These are phyloP conservation scores for Amphiprion percula DNA, from an alignment of 2,113 vertebrate species.

Conservation along the genomic window DNA sequence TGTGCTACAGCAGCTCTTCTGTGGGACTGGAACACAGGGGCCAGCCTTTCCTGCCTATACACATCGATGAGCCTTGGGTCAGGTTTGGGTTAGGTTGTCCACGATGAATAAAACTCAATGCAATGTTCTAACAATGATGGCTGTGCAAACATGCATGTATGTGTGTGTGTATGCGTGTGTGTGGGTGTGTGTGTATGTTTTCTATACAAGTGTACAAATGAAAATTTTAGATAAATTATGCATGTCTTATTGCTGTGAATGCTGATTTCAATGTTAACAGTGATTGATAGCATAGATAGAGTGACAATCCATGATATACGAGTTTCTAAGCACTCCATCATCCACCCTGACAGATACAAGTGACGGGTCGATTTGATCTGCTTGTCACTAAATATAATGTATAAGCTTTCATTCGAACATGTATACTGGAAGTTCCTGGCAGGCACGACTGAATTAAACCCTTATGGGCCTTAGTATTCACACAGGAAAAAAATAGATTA, in stretches of 20 bases:
- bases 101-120: too few relatives aligned
- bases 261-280: neutral
- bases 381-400: constrained; percentile 16
- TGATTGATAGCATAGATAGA: constrained; percentile 21
- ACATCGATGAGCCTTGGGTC: too few relatives aligned
- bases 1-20: too few relatives aligned
- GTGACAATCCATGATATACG: constrained; percentile 6
- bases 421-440: neutral
- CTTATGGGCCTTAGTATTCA: too few relatives aligned
- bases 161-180: neutral
- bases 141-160: neutral
- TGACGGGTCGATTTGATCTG: constrained; percentile 25
- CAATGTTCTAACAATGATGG: too few relatives aligned
- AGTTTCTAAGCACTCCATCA: constrained; percentile 26
- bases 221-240: constrained; percentile 1
- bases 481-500: too few relatives aligned
- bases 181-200: neutral
- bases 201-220: neutral
- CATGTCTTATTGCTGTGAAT: constrained; percentile 6
- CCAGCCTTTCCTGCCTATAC: too few relatives aligned
- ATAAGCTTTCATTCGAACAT: neutral
- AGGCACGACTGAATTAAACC: neutral
- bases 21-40: too few relatives aligned
- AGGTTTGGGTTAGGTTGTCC: too few relatives aligned
- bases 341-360: constrained; percentile 10